Base-by-base conservation (phyloP, 2,888 invertebrate species). In the Campoplex nolae region DNA sequence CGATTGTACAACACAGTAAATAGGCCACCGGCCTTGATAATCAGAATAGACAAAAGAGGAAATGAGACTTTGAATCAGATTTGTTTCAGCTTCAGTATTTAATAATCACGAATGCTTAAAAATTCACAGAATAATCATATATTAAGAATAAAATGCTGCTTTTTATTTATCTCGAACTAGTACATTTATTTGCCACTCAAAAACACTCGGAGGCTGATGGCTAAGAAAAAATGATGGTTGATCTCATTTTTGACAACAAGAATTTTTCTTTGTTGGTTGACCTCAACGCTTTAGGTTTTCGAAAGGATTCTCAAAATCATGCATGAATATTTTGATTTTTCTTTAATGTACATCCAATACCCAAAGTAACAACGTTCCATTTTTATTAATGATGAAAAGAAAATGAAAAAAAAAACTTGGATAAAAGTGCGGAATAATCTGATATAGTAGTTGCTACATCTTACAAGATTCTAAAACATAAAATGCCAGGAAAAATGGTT, bases 21-120 rank as follows among this genome's bases (percentile, higher is more conserved):
- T 32, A 23, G 73, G 9, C 32, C 35, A 48, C 32, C 65, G 32
- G 38, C 35, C 8, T 3, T 42, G 28, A 51, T 77, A 77, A 76
- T 65, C 76, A 51, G 48, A 48, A 65, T 62, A 23, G 48, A 48
- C 28, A 32, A n/a, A 76, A 51, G 32, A 65, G n/a, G 48, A 23
- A 18, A 58, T 58, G 28, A 62, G 62, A 62, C 16, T 32, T 28
- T 16, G 6, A 1, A 6, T 32, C 32, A 6, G 11, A 13, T 32
- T 58, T 0, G 9, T 32, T 28, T 58, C 13, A 1, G 13, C 62
- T 32, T 62, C 3, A 16, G 32, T 32, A 62, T 62, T 62, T 32
- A 62, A 16, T 62, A 1, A 32, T 32, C 0, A 32, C 16, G 16
- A 16, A 32, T 32, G 6, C 4, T 6, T 32, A 2, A 32, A 16